phyloP scores from a whole-genome alignment of 2,113 vertebrate species.

The Scomber scombrus region DNA sequence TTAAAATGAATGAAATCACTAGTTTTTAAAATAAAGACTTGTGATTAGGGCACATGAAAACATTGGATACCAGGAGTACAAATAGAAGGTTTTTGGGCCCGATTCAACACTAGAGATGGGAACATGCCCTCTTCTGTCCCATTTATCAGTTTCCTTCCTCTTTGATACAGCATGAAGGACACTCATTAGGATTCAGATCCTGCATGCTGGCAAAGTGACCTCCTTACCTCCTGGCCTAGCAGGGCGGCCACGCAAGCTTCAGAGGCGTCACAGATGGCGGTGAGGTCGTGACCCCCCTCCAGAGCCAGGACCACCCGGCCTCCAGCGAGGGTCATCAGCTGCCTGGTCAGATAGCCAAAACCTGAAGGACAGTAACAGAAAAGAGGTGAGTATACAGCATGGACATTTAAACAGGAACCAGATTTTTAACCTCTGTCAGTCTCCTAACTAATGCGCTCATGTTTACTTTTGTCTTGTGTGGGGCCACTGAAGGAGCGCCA shows the following conservation, averaged over 20 bases:
- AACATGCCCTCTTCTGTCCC: not conserved
- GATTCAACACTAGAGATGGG: not conserved
- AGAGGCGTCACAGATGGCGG: slow-evolving; percentile 87
- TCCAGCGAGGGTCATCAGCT: slow-evolving; percentile 93
- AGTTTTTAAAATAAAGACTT: not conserved
- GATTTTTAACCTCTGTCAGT: not conserved
- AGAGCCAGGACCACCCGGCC: slow-evolving; percentile 92
- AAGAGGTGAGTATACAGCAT: not conserved
- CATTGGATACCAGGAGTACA: too few species aligned
- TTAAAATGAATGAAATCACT: not conserved
- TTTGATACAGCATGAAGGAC: not conserved
- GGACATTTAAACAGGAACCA: not conserved
- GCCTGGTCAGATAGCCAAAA: slow-evolving; percentile 94
- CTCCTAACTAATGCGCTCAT: not conserved
- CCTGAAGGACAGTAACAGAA: slow-evolving; percentile 78
- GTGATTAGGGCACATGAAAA: too few species aligned
- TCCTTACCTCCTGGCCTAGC: slow-evolving; percentile 91
- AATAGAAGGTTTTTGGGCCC: not conserved
- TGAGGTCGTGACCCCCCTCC: slow-evolving; percentile 84
- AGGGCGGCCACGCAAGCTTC: slow-evolving; percentile 94
- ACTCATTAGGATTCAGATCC: slow-evolving; percentile 11
- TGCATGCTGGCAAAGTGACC: not conserved
- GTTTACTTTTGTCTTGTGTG: not conserved
- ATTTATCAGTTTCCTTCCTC: not conserved
- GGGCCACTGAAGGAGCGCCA: not conserved